A percentile compares a stretch with the other conserved stretches of the same genome.
Conservation (phyloP, 2,113 vertebrate genomes). For the Parus major region DNA sequence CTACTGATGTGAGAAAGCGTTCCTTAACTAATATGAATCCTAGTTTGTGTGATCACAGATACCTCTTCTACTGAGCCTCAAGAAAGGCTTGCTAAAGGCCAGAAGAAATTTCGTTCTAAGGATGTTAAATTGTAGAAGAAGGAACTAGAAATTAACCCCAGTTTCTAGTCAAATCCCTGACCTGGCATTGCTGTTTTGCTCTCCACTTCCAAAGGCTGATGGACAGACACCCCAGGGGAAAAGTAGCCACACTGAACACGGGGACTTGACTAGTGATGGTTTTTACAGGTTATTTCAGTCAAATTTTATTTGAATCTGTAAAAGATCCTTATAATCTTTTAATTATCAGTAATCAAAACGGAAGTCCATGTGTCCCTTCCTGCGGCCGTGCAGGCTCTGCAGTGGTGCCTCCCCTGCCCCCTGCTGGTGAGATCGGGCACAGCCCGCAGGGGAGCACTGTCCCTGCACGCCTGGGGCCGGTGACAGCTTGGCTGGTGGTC, state of each 20-base stretch:
- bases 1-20: background rate
- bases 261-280: background rate
- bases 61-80: background rate
- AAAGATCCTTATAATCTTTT: background rate
- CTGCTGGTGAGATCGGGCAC: background rate
- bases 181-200: background rate
- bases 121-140: background rate
- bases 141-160: background rate
- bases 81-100: background rate
- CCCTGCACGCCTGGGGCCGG: background rate
- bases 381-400: background rate
- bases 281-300: background rate
- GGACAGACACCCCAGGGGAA: background rate
- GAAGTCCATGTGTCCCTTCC: background rate
- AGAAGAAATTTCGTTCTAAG: background rate
- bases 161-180: fast-evolving
- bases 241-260: background rate
- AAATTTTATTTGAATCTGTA: background rate
- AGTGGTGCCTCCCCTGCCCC: background rate
- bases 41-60: background rate
- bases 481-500: background rate
- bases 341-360: background rate
- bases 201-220: background rate
- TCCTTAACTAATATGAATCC: background rate
- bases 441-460: background rate